Conservation (phyloP, 2,888 invertebrate genomes). For the Tipula confusa region DNA sequence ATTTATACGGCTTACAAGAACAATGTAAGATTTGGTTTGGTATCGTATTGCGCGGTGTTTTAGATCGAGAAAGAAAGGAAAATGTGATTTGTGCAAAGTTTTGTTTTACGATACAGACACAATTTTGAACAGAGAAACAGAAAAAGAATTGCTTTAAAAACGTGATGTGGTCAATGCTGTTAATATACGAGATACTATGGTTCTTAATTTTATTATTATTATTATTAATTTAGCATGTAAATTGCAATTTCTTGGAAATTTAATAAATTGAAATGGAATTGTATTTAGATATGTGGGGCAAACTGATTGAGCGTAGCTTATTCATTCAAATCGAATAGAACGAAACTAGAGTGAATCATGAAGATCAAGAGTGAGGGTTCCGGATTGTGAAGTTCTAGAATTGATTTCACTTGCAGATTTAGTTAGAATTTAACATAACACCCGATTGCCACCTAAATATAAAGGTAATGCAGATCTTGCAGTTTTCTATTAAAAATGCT, state of each 20-base stretch:
- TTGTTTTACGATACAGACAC: not conserved
- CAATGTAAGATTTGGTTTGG: not conserved
- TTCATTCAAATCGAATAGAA: not conserved
- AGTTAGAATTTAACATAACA: no score
- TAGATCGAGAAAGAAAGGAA: not conserved
- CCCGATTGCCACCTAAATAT: no score
- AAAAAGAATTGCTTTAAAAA: not conserved
- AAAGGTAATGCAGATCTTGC: no score
- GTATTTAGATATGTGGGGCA: not conserved
- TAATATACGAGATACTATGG: not conserved
- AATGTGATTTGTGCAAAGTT: not conserved
- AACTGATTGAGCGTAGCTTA: not conserved
- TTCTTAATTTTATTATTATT: not conserved
- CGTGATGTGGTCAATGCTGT: conserved; percentile 15
- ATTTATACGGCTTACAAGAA: not conserved
- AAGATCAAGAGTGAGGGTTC: no score
- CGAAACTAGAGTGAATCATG: not conserved
- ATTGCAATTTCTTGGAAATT: not conserved
- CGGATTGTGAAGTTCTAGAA: no score
- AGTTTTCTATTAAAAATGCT: no score
- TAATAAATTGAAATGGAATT: not conserved
- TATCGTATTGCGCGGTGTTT: not conserved
- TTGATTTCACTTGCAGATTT: no score
- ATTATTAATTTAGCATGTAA: not conserved
- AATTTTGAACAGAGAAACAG: not conserved